Evolutionary conservation across 2,797 vertebrate species (phyloP).

Genomic region (Gymnocypris eckloni): DNA sequence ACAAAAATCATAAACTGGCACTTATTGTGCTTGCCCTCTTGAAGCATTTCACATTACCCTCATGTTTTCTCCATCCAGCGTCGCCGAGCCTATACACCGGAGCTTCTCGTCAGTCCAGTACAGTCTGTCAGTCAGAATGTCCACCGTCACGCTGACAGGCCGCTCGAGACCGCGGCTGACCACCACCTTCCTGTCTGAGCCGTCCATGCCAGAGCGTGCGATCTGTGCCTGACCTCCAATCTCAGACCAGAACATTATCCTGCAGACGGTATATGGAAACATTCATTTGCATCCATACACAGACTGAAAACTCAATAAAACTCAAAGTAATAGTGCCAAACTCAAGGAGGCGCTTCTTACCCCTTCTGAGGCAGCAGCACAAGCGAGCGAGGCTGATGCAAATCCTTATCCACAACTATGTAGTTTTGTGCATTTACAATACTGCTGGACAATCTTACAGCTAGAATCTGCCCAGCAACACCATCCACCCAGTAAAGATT

Average conservation of each 20-base stretch:
- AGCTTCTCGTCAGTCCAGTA: slow-evolving; percentile 94
- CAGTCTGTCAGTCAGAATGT: slow-evolving; percentile 80
- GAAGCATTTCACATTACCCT: slow-evolving; percentile 72
- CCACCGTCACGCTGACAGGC: slow-evolving; percentile 88
- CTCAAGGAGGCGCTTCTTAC: slow-evolving; percentile 69
- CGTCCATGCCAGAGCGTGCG: slow-evolving; percentile 87
- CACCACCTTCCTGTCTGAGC: slow-evolving; percentile 79
- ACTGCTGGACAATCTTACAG: slow-evolving; percentile 71
- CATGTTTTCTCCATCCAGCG: slow-evolving; percentile 81
- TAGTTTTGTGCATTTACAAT: slow-evolving; percentile 78
- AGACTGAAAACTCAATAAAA: neutral
- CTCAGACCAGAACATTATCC: slow-evolving; percentile 93
- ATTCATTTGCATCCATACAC: neutral
- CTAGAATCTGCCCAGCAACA: slow-evolving; percentile 80
- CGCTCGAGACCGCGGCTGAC: slow-evolving; percentile 80
- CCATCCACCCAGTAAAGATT: slow-evolving; percentile 94
- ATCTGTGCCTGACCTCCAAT: slow-evolving; percentile 84
- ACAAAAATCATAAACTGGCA: neutral
- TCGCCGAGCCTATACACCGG: slow-evolving; percentile 83
- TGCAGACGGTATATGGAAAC: slow-evolving; percentile 57
- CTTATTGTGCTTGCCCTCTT: no score
- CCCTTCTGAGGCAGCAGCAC: slow-evolving; percentile 85
- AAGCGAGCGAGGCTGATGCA: slow-evolving; percentile 86
- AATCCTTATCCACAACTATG: slow-evolving; percentile 82
- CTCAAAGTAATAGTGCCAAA: neutral